Conservation (phyloP, 1,140 invertebrate species). For the Centruroides vittatus region DNA sequence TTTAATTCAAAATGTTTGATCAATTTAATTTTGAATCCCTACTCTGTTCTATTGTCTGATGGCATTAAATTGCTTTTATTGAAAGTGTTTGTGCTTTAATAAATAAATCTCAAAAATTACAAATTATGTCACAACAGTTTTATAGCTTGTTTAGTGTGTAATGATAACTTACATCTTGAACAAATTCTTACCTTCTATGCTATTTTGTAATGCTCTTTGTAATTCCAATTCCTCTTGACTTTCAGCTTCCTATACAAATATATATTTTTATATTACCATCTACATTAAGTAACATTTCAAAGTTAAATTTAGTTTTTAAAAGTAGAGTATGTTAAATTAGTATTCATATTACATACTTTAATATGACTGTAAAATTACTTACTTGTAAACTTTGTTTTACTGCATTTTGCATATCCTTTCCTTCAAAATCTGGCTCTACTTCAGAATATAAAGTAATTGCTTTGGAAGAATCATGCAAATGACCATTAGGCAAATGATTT, state of each 20-base stretch:
- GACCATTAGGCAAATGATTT: too few species aligned
- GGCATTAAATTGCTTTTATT: too few species aligned
- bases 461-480: too few species aligned
- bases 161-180: neutral
- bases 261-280: neutral
- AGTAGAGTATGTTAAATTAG: neutral
- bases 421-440: neutral
- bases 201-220: neutral
- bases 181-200: neutral
- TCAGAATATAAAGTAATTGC: neutral
- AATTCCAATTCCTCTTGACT: neutral
- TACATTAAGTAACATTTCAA: too few species aligned
- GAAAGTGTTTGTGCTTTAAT: too few species aligned
- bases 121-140: too few species aligned
- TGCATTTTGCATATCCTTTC: neutral
- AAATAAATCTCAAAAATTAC: too few species aligned
- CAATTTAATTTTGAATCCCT: too few species aligned
- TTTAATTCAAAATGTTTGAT: too few species aligned
- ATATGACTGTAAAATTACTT: neutral
- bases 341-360: neutral
- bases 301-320: too few species aligned
- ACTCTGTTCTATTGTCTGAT: too few species aligned
- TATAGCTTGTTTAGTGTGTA: too few species aligned
- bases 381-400: neutral
- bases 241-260: neutral